A percentile compares a stretch with the other conserved stretches of the same genome.
Conservation (phyloP, 1,140 invertebrate species). For the Zaprionus ghesquierei region DNA sequence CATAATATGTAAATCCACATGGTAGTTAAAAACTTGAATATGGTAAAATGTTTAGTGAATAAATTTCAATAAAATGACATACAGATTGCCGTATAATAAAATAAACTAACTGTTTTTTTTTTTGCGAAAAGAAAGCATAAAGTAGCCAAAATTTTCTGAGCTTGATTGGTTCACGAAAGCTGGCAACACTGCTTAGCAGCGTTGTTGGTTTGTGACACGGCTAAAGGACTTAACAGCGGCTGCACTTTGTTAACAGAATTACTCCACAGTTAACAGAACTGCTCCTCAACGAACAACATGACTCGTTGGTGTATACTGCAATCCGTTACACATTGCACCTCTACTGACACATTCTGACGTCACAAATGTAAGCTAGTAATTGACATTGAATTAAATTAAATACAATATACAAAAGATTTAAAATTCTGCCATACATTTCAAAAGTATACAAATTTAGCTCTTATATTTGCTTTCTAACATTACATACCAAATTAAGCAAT, state of each 20-base stretch:
- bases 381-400: background rate
- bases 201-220: slow-evolving; percentile 11
- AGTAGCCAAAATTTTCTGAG: background rate
- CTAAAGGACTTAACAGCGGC: background rate
- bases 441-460: background rate
- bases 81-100: slow-evolving; percentile 58
- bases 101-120: slow-evolving; percentile 20
- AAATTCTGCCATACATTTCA: background rate
- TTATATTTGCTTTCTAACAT: background rate
- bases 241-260: background rate
- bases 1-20: slow-evolving; percentile 70
- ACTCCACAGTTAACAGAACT: slow-evolving; percentile 6
- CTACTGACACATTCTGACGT: background rate
- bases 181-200: no score
- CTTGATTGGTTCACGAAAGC: no score
- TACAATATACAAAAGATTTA: background rate
- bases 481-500: background rate
- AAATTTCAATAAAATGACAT: slow-evolving; percentile 64
- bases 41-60: slow-evolving; percentile 74
- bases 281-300: background rate
- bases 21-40: slow-evolving; percentile 76
- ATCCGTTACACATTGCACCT: background rate
- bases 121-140: background rate
- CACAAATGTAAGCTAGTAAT: background rate
- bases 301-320: background rate